Evolutionary conservation across 2,797 vertebrate species (phyloP).

Genomic region (Sphaeramia orbicularis): DNA sequence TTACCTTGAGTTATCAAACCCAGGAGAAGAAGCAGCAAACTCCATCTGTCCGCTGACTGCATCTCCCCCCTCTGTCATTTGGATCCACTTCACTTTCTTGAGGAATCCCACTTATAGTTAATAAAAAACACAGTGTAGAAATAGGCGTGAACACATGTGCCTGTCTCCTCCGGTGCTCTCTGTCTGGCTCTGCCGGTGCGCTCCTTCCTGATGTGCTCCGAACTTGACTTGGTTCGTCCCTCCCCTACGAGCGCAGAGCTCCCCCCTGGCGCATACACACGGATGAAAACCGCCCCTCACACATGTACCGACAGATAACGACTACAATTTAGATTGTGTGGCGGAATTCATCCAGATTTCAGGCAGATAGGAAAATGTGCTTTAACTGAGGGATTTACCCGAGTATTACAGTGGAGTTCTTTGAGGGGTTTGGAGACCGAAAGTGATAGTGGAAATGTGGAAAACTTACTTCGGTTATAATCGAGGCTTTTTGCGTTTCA

Average conservation of each 20-base stretch:
- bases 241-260: constrained; percentile 67
- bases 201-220: constrained; percentile 58
- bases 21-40: constrained; percentile 73
- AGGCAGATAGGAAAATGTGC: too few relatives aligned
- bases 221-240: constrained; percentile 71
- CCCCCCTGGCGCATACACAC: constrained; percentile 58
- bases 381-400: not conserved
- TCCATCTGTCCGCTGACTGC: constrained; percentile 67
- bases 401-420: too few relatives aligned
- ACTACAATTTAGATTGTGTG: not conserved
- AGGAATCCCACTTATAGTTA: constrained; percentile 18
- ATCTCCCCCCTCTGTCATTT: constrained; percentile 60
- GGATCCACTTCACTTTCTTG: constrained; percentile 34
- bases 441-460: not conserved
- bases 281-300: constrained; percentile 22
- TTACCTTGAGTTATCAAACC: constrained; percentile 77
- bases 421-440: too few relatives aligned
- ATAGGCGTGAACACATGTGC: not conserved
- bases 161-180: constrained; percentile 43
- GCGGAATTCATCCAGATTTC: not conserved
- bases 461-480: not conserved
- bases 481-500: not conserved
- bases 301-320: not conserved
- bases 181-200: constrained; percentile 51
- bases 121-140: constrained; percentile 24